phyloP scores from a whole-genome alignment of 2,113 vertebrate species.

The Calyptomena viridis region DNA sequence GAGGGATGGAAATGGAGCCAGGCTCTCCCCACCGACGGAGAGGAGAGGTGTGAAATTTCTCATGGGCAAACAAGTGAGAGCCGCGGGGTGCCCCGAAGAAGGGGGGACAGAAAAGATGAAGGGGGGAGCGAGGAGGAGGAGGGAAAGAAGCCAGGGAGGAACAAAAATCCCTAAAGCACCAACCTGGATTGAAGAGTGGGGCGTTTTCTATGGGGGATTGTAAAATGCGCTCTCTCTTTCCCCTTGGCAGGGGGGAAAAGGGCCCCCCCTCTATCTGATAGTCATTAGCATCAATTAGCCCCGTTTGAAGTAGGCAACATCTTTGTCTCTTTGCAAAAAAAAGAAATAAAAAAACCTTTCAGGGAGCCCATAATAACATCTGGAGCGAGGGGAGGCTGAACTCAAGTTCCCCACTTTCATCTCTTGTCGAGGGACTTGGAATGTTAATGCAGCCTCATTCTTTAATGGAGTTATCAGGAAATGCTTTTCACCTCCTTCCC shows the following conservation, averaged over 20 bases:
- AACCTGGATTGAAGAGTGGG: slow-evolving; percentile 18
- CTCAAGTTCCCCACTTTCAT: slow-evolving; percentile 68
- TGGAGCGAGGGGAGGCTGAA: slow-evolving; percentile 71
- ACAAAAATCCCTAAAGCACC: slow-evolving; percentile 61
- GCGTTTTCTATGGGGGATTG: slow-evolving; percentile 75
- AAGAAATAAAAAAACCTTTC: slow-evolving; percentile 73
- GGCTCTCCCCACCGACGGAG: neutral
- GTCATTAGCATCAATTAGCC: slow-evolving; percentile 94
- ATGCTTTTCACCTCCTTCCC: slow-evolving; percentile 70
- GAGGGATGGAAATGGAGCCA: neutral
- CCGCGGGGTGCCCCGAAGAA: slow-evolving; percentile 52
- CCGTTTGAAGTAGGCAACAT: slow-evolving; percentile 85
- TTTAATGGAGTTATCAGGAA: slow-evolving; percentile 82
- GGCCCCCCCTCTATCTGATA: slow-evolving; percentile 82
- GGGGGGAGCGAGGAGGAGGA: neutral
- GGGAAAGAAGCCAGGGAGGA: slow-evolving; percentile 22
- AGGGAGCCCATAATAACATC: slow-evolving; percentile 82
- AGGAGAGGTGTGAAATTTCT: slow-evolving; percentile 78
- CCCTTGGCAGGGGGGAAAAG: slow-evolving; percentile 73
- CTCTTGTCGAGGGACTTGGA: slow-evolving; percentile 72
- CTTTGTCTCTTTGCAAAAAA: slow-evolving; percentile 79
- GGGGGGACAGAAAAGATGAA: neutral
- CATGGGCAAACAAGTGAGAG: slow-evolving; percentile 65
- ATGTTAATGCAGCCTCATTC: slow-evolving; percentile 73
- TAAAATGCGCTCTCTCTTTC: slow-evolving; percentile 74